Base-by-base conservation (phyloP, 2,113 vertebrate genomes). In the Carettochelys insculpta region DNA sequence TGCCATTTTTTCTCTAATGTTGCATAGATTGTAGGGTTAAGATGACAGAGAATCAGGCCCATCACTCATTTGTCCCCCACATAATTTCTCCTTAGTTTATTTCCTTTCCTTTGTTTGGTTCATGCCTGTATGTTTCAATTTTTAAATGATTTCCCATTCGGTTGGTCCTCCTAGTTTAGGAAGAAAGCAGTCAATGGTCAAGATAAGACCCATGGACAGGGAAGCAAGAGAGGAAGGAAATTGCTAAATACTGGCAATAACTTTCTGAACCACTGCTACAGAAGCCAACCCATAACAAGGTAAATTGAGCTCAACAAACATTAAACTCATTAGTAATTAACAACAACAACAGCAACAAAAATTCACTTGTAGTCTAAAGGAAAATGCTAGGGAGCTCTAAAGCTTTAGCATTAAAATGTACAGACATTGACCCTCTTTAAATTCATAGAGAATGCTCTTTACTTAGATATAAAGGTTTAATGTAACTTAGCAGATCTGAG, bases 401-500 rank as follows among this genome's bases (percentile, higher is more conserved):
- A 95, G 90, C 89, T 85, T 91, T 89, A 89, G 82, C 87, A 91
- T 96, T 96, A 96, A 96, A 98, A 96, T 87, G 91, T 92, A 78
- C 92, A 94, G 93, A 95, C 73, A 73, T 90, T 93, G 92, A 96
- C 96, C 97, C 95, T 97, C 95, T 97, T 98, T 97, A 98, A 98
- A 98, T 98, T 98, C 98, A 98, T 97, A 94, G 95, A 98, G 97
- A 98, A 97, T 96, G 97, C 98, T 98, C 97, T 98, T 97, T 97
- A 98, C 98, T 97, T 97, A 97, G 97, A 96, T 93, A 91, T 97
- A 97, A 98, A 98, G 98, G 97, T 98, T 98, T 98, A 97, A 98
- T 98, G 98, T 98, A 98, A 98, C 98, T 98, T 98, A 96, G 97
- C 97, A 97, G 98, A 98, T 97, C 92, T 93, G 97, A 97, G 97